These are phyloP conservation scores for Caloenas nicobarica DNA, from an alignment of 2,113 vertebrate genomes.

Conservation along the genomic window DNA sequence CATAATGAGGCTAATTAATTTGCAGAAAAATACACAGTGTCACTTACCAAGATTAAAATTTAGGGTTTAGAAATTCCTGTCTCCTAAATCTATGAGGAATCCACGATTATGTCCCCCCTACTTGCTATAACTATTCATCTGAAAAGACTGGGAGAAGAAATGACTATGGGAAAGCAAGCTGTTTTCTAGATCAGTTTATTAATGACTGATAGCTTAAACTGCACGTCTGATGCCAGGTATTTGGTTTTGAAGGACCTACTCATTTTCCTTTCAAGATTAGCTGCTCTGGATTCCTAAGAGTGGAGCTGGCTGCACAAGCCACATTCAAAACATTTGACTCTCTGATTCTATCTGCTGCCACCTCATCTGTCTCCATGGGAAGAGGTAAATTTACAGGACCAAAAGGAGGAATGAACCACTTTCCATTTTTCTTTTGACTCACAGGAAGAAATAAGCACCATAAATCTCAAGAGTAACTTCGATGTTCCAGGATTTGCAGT, in stretches of 20 bases:
- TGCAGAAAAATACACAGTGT: not conserved
- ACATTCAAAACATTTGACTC: not conserved
- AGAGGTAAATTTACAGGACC: not conserved
- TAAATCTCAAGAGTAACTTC: not conserved
- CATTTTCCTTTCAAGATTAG: constrained; percentile 36
- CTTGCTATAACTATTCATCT: not conserved
- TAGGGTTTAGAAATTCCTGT: not conserved
- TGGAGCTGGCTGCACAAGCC: not conserved
- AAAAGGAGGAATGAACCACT: not conserved
- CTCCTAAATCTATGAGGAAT: not conserved
- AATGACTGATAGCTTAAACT: not conserved
- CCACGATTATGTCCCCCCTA: not conserved
- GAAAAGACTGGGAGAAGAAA: not conserved
- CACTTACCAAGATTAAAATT: not conserved
- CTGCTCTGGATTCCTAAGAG: constrained; percentile 13
- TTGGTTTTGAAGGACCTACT: not conserved
- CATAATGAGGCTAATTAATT: not conserved
- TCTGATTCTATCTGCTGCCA: constrained; percentile 17
- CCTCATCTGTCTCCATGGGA: constrained; percentile 18
- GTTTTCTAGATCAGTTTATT: constrained; percentile 33
- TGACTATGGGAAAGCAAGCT: not conserved
- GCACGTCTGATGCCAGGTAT: not conserved
- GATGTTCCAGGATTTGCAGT: not conserved
- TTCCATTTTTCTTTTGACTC: not conserved
- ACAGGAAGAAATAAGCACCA: not conserved